These are phyloP conservation scores for Adelognathus sp. DNA, from an alignment of 2,888 invertebrate species.

Conservation along the genomic window DNA sequence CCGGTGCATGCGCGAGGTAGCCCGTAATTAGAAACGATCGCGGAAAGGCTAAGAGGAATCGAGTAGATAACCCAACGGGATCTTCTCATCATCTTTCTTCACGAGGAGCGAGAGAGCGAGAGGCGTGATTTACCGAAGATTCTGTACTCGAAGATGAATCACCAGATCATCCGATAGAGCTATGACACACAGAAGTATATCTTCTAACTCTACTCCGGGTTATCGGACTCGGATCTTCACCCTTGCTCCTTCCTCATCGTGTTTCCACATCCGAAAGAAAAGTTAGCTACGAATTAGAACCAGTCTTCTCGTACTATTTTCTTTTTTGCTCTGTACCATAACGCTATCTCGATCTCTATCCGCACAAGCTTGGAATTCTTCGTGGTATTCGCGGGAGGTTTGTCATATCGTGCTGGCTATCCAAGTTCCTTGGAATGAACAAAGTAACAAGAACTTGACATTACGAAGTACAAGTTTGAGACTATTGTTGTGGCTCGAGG, in stretches of 20 bases:
- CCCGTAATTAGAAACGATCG: conserved; percentile 37
- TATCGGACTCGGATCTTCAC: background rate
- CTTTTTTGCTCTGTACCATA: background rate
- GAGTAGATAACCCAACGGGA: conserved; percentile 7
- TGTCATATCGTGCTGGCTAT: background rate
- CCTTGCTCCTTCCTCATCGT: background rate
- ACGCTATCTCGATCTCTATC: background rate
- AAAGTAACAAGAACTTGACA: background rate
- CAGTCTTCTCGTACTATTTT: background rate
- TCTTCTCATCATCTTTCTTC: background rate
- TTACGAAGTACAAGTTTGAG: background rate
- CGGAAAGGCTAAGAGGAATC: conserved; percentile 24
- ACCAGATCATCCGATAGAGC: background rate
- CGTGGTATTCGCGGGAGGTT: background rate
- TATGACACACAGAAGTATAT: background rate
- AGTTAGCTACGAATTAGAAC: background rate
- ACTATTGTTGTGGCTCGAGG: background rate
- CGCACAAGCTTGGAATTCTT: background rate
- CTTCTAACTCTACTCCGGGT: background rate
- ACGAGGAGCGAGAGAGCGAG: background rate
- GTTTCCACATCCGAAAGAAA: background rate
- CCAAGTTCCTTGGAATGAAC: conserved; percentile 7
- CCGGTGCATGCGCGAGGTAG: conserved; percentile 28
- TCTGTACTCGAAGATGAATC: background rate
- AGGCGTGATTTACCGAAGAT: conserved; percentile 12